These are phyloP conservation scores for Calyptommatus sinebrachiatus DNA, from an alignment of 2,113 vertebrate species.

Conservation along the genomic window DNA sequence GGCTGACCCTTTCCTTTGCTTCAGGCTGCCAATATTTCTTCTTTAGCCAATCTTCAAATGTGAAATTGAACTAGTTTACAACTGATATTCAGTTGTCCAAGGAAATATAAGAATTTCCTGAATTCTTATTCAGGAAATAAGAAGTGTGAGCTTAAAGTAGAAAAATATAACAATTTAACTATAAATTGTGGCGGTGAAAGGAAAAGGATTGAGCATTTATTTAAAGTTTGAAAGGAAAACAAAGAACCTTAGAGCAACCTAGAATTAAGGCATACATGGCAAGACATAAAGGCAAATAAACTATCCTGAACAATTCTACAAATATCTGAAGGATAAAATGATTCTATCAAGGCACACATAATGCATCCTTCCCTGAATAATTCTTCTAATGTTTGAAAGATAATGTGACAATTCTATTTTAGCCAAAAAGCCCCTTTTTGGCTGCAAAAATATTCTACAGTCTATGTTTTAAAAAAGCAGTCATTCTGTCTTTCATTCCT, in stretches of 20 bases:
- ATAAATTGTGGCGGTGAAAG: slow-evolving; percentile 2
- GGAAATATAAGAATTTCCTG: too few species aligned
- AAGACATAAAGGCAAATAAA: not conserved
- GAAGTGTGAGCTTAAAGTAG: slow-evolving; percentile 57
- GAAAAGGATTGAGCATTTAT: slow-evolving; percentile 1
- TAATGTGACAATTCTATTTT: too few species aligned
- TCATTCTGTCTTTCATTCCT: too few species aligned
- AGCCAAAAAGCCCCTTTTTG: too few species aligned
- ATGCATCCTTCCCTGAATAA: not conserved
- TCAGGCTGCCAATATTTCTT: slow-evolving; percentile 54
- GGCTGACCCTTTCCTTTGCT: slow-evolving; percentile 21
- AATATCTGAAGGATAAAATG: not conserved
- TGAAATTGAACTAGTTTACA: slow-evolving; percentile 63
- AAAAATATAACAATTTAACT: not conserved
- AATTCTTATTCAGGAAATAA: slow-evolving; percentile 31
- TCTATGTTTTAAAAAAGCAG: too few species aligned
- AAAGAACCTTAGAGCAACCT: not conserved
- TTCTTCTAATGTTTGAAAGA: not conserved
- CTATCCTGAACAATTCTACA: not conserved
- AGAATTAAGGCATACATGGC: not conserved
- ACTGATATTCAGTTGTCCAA: slow-evolving; percentile 58
- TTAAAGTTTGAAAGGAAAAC: not conserved
- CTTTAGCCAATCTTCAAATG: slow-evolving; percentile 66
- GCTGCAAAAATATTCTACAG: too few species aligned
- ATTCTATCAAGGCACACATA: too few species aligned